Evolutionary conservation across 2,888 invertebrate species (phyloP), one percentile per base, ranked within the genome.

Genomic region (Apoda limacodes): DNA sequence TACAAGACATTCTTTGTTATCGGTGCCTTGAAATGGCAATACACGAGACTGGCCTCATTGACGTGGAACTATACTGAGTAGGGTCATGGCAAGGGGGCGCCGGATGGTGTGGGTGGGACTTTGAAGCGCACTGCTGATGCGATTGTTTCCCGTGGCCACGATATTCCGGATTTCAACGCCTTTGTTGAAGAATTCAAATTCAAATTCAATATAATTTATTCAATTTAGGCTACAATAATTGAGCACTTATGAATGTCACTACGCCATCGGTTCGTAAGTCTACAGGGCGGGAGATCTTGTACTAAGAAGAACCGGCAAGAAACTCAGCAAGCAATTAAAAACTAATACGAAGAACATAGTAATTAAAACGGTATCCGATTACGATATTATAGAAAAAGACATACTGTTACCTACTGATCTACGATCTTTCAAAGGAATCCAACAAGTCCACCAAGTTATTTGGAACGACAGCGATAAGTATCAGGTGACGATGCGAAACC

Each of bases 101-200:
- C 30, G 9, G 30, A 30, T 13, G 30, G 30, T 23, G 24, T 30
- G 4, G 30, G 30, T 13, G 30, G 30, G 15, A 4, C 30, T 30
- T 14, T 30, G 9, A 30, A 30, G 12, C 22, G 30, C 22, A 9
- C 11, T 11, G 30, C 30, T 23, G 30, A 30, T 15, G 11, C 19
- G 4, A 19, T 30, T 23, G 24, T 30, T 10, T 13, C 30, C 22
- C 13, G 23, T 11, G 30, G 30, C n/a, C 13, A 30, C 22, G 19
- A 19, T 30, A 19, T 23, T 23, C 9, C 3, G 4, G 23, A 24
- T 24, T 22, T 22, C 7, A 7, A 22, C 10, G 4, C 22, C 10
- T 22, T 22, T 22, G 22, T 22, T 22, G 22, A 22, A 7, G 22
- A 22, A 22, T 10, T 22, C 4, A 22, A 22, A 22, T 22, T n/a